Evolutionary conservation across 1,140 invertebrate genomes (phyloP).

Genomic region (Drosophila suzukii): DNA sequence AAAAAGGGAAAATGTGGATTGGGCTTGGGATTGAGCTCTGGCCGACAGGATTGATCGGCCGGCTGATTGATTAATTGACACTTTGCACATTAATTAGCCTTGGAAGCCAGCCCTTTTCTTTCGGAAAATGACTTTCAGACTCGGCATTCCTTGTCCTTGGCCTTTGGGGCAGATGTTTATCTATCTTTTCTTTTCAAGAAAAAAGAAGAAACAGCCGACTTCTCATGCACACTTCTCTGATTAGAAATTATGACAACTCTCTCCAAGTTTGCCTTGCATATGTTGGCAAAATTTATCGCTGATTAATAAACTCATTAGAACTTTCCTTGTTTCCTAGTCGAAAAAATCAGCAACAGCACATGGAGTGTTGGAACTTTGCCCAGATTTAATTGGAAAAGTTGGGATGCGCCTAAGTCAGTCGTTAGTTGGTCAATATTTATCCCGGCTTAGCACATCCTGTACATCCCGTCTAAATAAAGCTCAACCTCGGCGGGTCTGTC

Average conservation of each 20-base stretch:
- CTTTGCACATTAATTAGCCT: slow-evolving; percentile 79
- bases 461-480: slow-evolving; percentile 11
- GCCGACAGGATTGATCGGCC: slow-evolving; percentile 62
- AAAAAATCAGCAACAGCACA: slow-evolving; percentile 16
- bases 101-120: slow-evolving; percentile 20
- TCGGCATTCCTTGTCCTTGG: slow-evolving; percentile 24
- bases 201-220: slow-evolving; percentile 16
- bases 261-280: slow-evolving; percentile 13
- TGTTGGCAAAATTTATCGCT: slow-evolving; percentile 57
- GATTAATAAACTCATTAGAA: slow-evolving; percentile 81
- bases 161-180: slow-evolving; percentile 38
- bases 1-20: slow-evolving; percentile 2
- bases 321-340: slow-evolving; percentile 59
- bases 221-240: slow-evolving; percentile 26
- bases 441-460: slow-evolving; percentile 11
- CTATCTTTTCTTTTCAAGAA: neutral
- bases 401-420: slow-evolving; percentile 21
- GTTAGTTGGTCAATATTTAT: slow-evolving; percentile 43
- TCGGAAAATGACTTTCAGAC: slow-evolving; percentile 34
- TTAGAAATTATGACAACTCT: slow-evolving; percentile 72
- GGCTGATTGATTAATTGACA: slow-evolving; percentile 81
- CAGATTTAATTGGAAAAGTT: slow-evolving; percentile 78
- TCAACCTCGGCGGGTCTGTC: slow-evolving; percentile 1
- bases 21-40: slow-evolving; percentile 14
- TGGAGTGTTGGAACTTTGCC: slow-evolving; percentile 33